Percentiles rank a stretch among this genome's conserved stretches.
These are phyloP conservation scores for Palythoa heliodiscus DNA, from an alignment of 92 coral and sea anemone species.

Conservation along the genomic window DNA sequence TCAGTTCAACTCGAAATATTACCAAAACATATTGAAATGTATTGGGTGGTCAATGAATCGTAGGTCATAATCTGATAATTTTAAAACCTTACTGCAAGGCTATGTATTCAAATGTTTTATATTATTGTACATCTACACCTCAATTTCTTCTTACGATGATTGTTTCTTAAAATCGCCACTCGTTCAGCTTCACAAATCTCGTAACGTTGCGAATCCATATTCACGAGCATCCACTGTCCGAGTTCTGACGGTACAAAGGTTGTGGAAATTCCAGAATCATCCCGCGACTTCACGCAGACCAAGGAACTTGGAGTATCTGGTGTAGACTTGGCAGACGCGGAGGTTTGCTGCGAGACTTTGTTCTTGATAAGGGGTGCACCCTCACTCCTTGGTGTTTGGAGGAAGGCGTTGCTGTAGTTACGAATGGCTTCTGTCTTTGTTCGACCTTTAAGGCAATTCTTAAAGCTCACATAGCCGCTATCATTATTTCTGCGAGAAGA, in stretches of 20 bases:
- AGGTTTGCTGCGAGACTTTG: not conserved
- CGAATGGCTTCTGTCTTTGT: not conserved
- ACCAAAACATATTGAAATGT: no score
- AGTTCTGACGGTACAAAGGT: slow-evolving; percentile 28
- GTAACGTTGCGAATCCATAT: slow-evolving; percentile 7
- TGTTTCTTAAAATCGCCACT: slow-evolving; percentile 17
- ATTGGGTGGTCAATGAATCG: no score
- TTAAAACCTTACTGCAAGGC: no score
- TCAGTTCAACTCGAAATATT: no score
- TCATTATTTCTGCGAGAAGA: not conserved
- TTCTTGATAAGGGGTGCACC: slow-evolving; percentile 6
- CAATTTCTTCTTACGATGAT: slow-evolving; percentile 7
- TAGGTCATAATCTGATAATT: no score
- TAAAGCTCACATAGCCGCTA: slow-evolving; percentile 11
- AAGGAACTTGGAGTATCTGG: not conserved
- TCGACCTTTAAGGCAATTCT: not conserved
- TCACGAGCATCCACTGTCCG: slow-evolving; percentile 36
- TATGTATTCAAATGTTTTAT: not conserved
- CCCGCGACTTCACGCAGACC: slow-evolving; percentile 12
- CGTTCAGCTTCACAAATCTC: slow-evolving; percentile 43
- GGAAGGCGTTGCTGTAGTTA: not conserved
- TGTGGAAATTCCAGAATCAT: slow-evolving; percentile 27
- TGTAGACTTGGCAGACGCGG: not conserved
- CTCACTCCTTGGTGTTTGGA: slow-evolving; percentile 12
- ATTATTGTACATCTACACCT: slow-evolving; percentile 9